Evolutionary conservation across 2,113 vertebrate species (phyloP), one percentile per base, ranked within the genome.

Genomic region (Eulacestoma nigropectus): DNA sequence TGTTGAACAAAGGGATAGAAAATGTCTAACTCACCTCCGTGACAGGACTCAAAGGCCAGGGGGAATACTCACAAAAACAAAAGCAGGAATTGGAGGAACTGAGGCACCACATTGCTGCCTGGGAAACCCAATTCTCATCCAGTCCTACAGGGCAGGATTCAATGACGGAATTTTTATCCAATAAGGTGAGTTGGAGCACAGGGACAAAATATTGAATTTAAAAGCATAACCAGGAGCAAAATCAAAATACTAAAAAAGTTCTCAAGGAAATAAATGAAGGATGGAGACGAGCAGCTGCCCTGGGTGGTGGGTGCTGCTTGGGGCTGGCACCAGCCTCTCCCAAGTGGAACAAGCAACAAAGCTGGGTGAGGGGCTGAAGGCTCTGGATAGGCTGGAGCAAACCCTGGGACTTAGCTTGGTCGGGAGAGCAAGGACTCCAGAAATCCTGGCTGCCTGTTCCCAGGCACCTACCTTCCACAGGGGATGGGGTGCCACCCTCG

Each of bases 201-300:
- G 96, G 94, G 91, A 96, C 93, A 91, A 97, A 96, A 96, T 77
- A 97, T n/a, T 96, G 94, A 97, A 95, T 97, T 96, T 95, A 93
- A 96, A 97, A 95, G 96, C 35, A 49, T 97, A 95, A 79, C 27
- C 62, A 42, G 65, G 46, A 79, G 60, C 37, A 63, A 93, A 87
- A 69, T 22, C 3, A 26, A 35, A 77, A 16, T 55, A 29, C 27
- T 30, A 20, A 46, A 49, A 90, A 75, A 77, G 20, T 20, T 50
- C 55, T 57, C 20, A 42, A 57, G 35, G 47, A 81, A 75, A 62
- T 68, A 29, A 39, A 56, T 13, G 26, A 53, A 52, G 53, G 55
- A 32, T 26, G 32, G 33, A 55, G 35, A 37, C 0, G 1, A 64
- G 32, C 13, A 4, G 15, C 19, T 13, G 11, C 26, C 19, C 23